Evolutionary conservation across 2,888 invertebrate genomes (phyloP), one percentile per base, ranked within the genome.

Genomic region (Drosophila macrospina): DNA sequence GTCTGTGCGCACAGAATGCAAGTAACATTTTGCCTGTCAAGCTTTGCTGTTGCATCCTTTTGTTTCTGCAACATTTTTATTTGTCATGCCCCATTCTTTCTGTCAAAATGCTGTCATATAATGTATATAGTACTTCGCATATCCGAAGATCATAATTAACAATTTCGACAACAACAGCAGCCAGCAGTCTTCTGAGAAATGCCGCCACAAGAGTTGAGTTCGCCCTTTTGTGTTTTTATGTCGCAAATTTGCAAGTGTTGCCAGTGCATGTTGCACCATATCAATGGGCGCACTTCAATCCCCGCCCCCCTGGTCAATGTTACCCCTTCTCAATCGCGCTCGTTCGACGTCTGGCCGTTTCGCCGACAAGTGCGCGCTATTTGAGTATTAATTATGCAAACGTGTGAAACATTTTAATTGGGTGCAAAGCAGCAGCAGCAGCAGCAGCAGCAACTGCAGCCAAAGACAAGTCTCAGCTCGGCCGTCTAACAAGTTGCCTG

Each of bases 361-460:
- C 73, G 59, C 48, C 76, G 87, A 70, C 80, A 86, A 88, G 80
- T 86, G 77, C 65, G 74, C 88, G 84, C 77, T 83, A 90, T 91
- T 91, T 90, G 91, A 88, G 90, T 90, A 91, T 91, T 91, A 91
- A 91, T 91, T 91, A 91, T 90, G 90, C 88, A 88, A 91, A 91
- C 86, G 91, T 91, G 91, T 91, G 91, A 91, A 91, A 91, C 91
- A 91, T 91, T 91, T 91, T 91, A 91, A 91, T 91, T 91, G 89
- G 91, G 85, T 85, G 89, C 74, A 88, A 88, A 79, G 84, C 85
- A 71, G 67, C 62, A 69, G 37, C 63, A 59, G 37, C 32, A 41
- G 20, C 37, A 16, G 20, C 59, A 28, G 28, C 47, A 42, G 42
- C 54, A 34, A 66, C 68, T 37, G 41, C 65, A 59, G 26, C 44